phyloP scores from a whole-genome alignment of 30 jellyfish, hydroid and myxozoan species.

The Cassiopea andromeda region DNA sequence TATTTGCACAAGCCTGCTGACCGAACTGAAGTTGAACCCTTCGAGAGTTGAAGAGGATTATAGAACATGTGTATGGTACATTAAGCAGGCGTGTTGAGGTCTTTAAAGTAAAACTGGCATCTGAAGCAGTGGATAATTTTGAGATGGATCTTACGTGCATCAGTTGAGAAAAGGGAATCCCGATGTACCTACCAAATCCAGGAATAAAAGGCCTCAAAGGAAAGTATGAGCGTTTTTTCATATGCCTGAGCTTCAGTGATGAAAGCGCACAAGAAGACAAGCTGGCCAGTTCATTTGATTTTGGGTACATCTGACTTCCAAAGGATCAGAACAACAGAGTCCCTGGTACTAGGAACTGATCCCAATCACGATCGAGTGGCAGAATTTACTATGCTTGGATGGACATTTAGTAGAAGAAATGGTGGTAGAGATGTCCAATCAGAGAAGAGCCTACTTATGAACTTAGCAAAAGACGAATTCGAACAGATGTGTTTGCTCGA shows the following conservation, averaged over 20 bases:
- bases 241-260: slow-evolving; percentile 43
- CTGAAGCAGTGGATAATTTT: slow-evolving; percentile 36
- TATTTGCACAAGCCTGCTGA: slow-evolving; percentile 49
- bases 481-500: slow-evolving; percentile 46
- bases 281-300: slow-evolving; percentile 61
- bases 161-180: neutral
- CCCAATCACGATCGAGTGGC: slow-evolving; percentile 72
- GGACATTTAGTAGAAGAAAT: slow-evolving; percentile 62
- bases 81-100: slow-evolving; percentile 31
- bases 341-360: slow-evolving; percentile 61
- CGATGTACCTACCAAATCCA: slow-evolving; percentile 30
- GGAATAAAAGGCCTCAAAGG: slow-evolving; percentile 32
- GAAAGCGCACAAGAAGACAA: slow-evolving; percentile 45
- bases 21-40: slow-evolving; percentile 41
- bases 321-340: slow-evolving; percentile 64
- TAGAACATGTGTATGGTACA: slow-evolving; percentile 70
- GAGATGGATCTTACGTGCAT: slow-evolving; percentile 14
- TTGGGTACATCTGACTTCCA: slow-evolving; percentile 62
- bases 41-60: slow-evolving; percentile 19
- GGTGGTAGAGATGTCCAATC: slow-evolving; percentile 17
- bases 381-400: slow-evolving; percentile 75
- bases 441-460: slow-evolving; percentile 19
- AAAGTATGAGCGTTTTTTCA: slow-evolving; percentile 6
- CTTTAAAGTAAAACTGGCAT: slow-evolving; percentile 17
- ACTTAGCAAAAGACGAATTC: slow-evolving; percentile 25